Percentiles rank a stretch among this genome's conserved stretches.
phyloP scores from a whole-genome alignment of 2,888 invertebrate species.

The Lepidochrysops patricia region DNA sequence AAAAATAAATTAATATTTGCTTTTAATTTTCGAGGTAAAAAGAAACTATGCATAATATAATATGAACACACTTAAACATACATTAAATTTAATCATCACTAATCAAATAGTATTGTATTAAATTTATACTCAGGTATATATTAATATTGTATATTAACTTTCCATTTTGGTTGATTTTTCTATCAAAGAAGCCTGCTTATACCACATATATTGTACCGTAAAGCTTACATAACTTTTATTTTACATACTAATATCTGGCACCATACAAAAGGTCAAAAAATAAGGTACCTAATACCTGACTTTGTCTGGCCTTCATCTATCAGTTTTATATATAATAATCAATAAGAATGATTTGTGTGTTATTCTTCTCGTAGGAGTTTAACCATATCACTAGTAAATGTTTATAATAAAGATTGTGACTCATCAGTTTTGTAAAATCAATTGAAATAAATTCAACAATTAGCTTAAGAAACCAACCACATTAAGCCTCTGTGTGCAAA shows the following conservation, averaged over 20 bases:
- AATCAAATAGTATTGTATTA: background rate
- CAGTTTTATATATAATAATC: background rate
- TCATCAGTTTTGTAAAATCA: background rate
- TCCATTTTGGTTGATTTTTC: background rate
- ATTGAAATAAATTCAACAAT: background rate
- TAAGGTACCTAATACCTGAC: background rate
- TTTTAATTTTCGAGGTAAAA: too few species aligned
- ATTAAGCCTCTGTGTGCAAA: conserved; percentile 5
- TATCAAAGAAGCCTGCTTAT: background rate
- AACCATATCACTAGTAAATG: background rate
- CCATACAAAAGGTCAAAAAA: background rate
- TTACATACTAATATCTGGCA: background rate
- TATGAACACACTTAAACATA: too few species aligned
- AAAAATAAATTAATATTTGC: background rate
- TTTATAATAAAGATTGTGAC: background rate
- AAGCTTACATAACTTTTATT: background rate
- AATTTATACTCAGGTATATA: background rate
- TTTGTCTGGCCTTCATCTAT: background rate
- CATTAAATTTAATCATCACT: too few species aligned
- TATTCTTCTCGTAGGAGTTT: background rate
- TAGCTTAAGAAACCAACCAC: background rate
- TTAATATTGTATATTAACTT: background rate
- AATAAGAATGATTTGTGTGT: background rate
- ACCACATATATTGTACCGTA: background rate
- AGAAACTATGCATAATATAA: too few species aligned